Evolutionary conservation across 2,797 vertebrate species (phyloP).

Genomic region (Sylvia borin): DNA sequence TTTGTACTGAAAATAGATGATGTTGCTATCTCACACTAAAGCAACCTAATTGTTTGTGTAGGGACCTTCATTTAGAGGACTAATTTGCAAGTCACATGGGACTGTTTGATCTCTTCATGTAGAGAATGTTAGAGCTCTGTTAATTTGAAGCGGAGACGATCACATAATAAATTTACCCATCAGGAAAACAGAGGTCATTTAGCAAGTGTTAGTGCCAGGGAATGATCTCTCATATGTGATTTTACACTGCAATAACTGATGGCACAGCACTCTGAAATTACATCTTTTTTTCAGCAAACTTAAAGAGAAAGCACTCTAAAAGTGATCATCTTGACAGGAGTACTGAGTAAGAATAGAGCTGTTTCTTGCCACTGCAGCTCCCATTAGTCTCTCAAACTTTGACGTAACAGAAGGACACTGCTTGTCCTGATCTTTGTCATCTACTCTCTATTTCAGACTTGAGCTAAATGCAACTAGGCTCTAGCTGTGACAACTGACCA

Average conservation of each 20-base stretch:
- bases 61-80: conserved; percentile 3
- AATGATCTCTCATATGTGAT: conserved; percentile 46
- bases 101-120: conserved; percentile 22
- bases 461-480: not conserved
- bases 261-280: not conserved
- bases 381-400: not conserved
- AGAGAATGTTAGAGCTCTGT: not conserved
- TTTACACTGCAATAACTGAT: conserved; percentile 14
- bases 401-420: not conserved
- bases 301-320: not conserved
- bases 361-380: not conserved
- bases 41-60: not conserved
- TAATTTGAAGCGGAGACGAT: conserved; percentile 53
- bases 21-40: not conserved
- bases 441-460: not conserved
- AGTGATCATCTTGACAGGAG: not conserved
- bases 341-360: not conserved
- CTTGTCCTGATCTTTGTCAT: not conserved
- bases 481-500: not conserved
- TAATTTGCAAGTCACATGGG: conserved; percentile 31
- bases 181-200: conserved; percentile 30
- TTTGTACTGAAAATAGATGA: not conserved
- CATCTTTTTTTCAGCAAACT: not conserved
- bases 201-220: conserved; percentile 21
- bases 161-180: conserved; percentile 59